A percentile compares a stretch with the other conserved stretches of the same genome.
phyloP scores from a whole-genome alignment of 2,797 vertebrate genomes.

The Sternotherus odoratus region DNA sequence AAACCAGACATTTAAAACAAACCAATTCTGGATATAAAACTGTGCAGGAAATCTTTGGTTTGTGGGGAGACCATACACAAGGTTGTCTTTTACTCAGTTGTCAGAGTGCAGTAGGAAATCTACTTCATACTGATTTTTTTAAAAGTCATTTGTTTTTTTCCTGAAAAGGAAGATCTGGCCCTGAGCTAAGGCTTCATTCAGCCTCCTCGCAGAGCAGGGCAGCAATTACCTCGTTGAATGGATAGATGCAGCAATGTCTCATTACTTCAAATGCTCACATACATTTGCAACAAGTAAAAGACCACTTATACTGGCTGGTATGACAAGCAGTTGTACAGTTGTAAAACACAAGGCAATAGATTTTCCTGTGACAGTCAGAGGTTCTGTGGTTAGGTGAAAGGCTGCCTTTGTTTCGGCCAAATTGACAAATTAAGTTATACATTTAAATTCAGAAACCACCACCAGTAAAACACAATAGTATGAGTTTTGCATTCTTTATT shows the following conservation, averaged over 20 bases:
- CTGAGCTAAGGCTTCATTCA: background rate
- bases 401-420: background rate
- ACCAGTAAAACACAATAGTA: background rate
- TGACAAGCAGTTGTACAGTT: background rate
- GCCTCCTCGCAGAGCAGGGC: background rate
- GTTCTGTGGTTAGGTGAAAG: background rate
- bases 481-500: background rate
- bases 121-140: background rate
- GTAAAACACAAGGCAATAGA: background rate
- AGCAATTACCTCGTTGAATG: background rate
- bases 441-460: background rate
- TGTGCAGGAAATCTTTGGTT: background rate
- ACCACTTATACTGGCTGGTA: background rate
- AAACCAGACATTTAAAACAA: background rate
- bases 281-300: background rate
- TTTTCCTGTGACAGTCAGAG: background rate
- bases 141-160: background rate
- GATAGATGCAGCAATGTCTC: background rate
- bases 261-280: background rate
- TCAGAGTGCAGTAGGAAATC: background rate
- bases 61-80: background rate
- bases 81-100: background rate
- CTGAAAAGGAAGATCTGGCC: background rate
- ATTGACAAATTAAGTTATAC: background rate
- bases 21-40: background rate